These are phyloP conservation scores for Drosophila limbata DNA, from an alignment of 2,888 invertebrate species.

Conservation along the genomic window DNA sequence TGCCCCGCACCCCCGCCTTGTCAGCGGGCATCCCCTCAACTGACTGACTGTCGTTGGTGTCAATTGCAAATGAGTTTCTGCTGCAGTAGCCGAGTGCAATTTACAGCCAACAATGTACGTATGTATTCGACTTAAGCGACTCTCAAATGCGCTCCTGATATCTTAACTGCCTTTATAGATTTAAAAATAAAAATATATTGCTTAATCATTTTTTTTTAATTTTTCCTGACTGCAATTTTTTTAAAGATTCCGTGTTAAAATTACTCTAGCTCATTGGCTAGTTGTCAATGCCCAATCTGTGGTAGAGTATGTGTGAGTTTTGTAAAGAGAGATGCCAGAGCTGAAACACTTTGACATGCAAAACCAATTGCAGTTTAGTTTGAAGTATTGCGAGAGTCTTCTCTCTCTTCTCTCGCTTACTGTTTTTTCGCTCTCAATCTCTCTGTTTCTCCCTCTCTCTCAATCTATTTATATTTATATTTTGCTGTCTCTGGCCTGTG, in stretches of 20 bases:
- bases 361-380: constrained; percentile 52
- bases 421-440: background rate
- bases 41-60: constrained; percentile 61
- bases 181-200: too few species aligned
- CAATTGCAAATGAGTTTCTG: constrained; percentile 76
- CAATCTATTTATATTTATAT: background rate
- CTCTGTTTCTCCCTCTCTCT: background rate
- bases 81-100: constrained; percentile 33
- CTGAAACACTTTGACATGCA: constrained; percentile 54
- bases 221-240: too few species aligned
- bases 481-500: constrained; percentile 4
- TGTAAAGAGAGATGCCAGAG: constrained; percentile 20
- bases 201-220: too few species aligned
- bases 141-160: constrained; percentile 11
- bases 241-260: too few species aligned
- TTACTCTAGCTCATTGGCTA: background rate
- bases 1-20: background rate
- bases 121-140: constrained; percentile 1
- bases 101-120: background rate
- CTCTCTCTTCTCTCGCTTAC: background rate
- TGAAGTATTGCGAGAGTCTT: constrained; percentile 23
- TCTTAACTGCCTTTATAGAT: background rate
- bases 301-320: constrained; percentile 9
- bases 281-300: constrained; percentile 1
- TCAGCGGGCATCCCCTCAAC: constrained; percentile 11